These are phyloP conservation scores for Idaea biselata DNA, from an alignment of 2,888 invertebrate species.

Conservation along the genomic window DNA sequence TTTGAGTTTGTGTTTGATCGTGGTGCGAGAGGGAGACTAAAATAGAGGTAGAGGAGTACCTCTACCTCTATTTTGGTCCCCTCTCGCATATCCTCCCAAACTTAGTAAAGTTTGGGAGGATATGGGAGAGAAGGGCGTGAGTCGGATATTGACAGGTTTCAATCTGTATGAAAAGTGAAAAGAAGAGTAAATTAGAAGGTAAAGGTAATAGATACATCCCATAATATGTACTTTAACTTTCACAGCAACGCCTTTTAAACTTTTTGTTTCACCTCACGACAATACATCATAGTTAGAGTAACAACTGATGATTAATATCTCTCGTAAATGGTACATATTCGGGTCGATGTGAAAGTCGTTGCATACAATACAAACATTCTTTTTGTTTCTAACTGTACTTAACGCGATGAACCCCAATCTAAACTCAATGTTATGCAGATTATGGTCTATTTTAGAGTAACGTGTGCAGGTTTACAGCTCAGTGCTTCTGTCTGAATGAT, in stretches of 20 bases:
- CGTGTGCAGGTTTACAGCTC: conserved; percentile 36
- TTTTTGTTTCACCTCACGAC: background rate
- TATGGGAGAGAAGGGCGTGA: too few species aligned
- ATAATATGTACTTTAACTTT: background rate
- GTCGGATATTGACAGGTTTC: too few species aligned
- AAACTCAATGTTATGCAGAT: conserved; percentile 11
- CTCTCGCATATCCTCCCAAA: too few species aligned
- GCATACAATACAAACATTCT: conserved; percentile 34
- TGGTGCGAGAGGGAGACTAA: too few species aligned
- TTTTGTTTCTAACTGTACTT: conserved; percentile 18
- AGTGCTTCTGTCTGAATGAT: conserved; percentile 33
- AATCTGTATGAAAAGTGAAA: too few species aligned
- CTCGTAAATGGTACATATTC: conserved; percentile 20
- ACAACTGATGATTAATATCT: conserved; percentile 29
- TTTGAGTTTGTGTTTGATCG: too few species aligned
- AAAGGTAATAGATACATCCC: background rate
- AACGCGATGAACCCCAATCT: conserved; percentile 13
- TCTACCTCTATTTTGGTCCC: too few species aligned
- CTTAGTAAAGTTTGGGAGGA: too few species aligned
- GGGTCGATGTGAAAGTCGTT: conserved; percentile 40
- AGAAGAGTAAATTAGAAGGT: background rate
- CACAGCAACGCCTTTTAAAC: background rate
- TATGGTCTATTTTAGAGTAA: conserved; percentile 14
- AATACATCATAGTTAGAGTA: conserved; percentile 21
- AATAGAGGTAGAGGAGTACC: too few species aligned